These are phyloP conservation scores for Halocynthia roretzi DNA, from an alignment of 23 tunicate genomes.

Conservation along the genomic window DNA sequence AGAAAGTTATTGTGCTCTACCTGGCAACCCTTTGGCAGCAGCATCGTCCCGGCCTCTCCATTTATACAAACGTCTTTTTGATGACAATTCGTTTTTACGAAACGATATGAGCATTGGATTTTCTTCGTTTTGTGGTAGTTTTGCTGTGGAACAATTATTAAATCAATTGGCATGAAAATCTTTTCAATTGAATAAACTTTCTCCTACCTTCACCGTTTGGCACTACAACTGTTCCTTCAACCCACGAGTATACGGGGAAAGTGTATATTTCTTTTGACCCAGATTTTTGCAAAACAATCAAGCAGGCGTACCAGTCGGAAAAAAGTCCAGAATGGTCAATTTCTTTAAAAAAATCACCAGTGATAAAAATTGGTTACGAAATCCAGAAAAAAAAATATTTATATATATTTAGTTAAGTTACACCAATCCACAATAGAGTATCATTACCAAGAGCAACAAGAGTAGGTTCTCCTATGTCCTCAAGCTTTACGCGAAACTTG, in stretches of 20 bases:
- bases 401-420: background rate
- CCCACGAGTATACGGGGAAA: conserved; percentile 75
- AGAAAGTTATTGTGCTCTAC: conserved; percentile 15
- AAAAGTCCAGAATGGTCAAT: conserved; percentile 72
- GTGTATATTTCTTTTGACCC: conserved; percentile 37
- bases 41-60: conserved; percentile 43
- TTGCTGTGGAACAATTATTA: conserved; percentile 27
- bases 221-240: conserved; percentile 43
- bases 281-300: conserved; percentile 43
- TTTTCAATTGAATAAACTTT: background rate
- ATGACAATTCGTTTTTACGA: conserved; percentile 48
- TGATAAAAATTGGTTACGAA: background rate
- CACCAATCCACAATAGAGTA: background rate
- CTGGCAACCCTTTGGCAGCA: conserved; percentile 46
- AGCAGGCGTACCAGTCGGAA: conserved; percentile 78
- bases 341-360: conserved; percentile 24
- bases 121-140: conserved; percentile 73
- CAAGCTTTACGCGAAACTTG: conserved; percentile 69
- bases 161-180: background rate
- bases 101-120: conserved; percentile 41
- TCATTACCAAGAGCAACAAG: conserved; percentile 56
- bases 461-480: conserved; percentile 73
- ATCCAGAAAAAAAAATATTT: background rate
- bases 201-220: conserved; percentile 45
- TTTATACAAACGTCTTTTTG: conserved; percentile 17